These are phyloP conservation scores for Danio jaintianensis DNA, from an alignment of 2,797 vertebrate species.

Conservation along the genomic window DNA sequence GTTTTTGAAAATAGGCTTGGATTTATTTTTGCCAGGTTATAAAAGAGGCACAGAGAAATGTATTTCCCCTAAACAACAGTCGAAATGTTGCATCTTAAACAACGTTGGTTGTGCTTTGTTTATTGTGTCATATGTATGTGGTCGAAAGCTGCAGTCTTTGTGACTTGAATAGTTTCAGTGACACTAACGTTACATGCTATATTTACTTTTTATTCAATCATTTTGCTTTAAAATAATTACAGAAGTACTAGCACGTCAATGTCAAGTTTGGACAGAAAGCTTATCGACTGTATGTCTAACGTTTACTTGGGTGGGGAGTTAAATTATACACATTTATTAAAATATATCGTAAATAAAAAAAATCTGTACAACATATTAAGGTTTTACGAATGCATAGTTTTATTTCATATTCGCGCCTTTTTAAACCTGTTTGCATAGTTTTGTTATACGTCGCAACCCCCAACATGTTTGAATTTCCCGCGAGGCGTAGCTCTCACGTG, in stretches of 20 bases:
- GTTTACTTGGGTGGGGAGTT: neutral
- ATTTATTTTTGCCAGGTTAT: neutral
- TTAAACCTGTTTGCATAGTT: conserved; percentile 6
- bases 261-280: neutral
- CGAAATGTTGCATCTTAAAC: too few species aligned
- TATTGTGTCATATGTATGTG: neutral
- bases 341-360: neutral
- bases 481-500: neutral
- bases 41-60: neutral
- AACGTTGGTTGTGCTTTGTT: neutral
- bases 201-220: neutral
- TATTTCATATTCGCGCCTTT: conserved; percentile 47
- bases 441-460: conserved; percentile 18
- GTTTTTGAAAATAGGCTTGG: neutral
- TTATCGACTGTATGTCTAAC: neutral
- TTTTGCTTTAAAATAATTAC: neutral
- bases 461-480: conserved; percentile 34
- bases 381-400: too few species aligned
- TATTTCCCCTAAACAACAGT: neutral
- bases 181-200: neutral
- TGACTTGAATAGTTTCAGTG: neutral
- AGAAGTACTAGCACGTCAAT: neutral
- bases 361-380: neutral
- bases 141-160: neutral
- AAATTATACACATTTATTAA: neutral